phyloP scores from a whole-genome alignment of 2,797 vertebrate species.

The Tokudaia tokunoshimensis region DNA sequence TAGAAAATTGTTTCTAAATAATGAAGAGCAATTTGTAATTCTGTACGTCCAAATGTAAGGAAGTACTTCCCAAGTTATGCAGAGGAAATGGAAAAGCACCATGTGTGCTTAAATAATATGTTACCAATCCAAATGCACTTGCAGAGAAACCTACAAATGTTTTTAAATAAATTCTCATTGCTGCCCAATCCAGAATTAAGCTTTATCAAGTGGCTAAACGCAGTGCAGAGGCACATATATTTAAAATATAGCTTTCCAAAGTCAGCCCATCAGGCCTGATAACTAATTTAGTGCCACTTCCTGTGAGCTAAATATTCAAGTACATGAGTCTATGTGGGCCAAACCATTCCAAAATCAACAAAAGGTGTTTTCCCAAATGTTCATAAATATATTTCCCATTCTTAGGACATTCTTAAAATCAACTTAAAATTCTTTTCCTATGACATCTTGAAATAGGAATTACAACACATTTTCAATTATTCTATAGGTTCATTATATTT shows the following conservation, averaged over 20 bases:
- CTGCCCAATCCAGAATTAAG: background rate
- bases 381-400: too few species aligned
- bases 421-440: background rate
- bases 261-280: background rate
- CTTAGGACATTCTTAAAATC: background rate
- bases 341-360: too few species aligned
- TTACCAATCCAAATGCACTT: background rate
- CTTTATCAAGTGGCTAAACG: background rate
- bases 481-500: background rate
- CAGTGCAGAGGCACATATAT: background rate
- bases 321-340: too few species aligned
- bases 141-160: background rate
- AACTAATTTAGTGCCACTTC: background rate
- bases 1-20: background rate
- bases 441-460: background rate
- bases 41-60: background rate
- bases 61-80: background rate
- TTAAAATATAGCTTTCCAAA: conserved; percentile 10
- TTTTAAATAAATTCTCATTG: conserved; percentile 35
- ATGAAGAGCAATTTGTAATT: background rate
- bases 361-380: too few species aligned
- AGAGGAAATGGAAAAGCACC: background rate
- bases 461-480: conserved; percentile 1
- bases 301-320: too few species aligned
- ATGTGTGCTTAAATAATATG: background rate